Percentiles rank a stretch among this genome's conserved stretches.
These are phyloP conservation scores for Invenusta paracnida DNA, from an alignment of 2,888 invertebrate species.

Conservation along the genomic window DNA sequence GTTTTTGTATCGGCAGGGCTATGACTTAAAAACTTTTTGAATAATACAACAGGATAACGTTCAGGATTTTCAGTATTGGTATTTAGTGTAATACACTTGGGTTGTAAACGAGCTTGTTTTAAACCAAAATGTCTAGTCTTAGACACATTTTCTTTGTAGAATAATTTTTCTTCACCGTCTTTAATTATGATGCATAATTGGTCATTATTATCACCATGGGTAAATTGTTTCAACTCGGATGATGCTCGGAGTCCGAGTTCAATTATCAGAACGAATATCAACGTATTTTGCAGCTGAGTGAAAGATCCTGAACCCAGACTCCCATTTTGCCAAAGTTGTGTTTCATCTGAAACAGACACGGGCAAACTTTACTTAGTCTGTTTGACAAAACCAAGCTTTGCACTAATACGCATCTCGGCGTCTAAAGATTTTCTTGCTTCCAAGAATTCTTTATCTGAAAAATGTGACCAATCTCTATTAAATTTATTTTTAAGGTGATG, in stretches of 20 bases:
- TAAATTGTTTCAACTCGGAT: slow-evolving; percentile 7
- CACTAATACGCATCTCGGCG: slow-evolving; percentile 19
- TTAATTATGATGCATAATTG: slow-evolving; percentile 15
- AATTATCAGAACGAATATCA: slow-evolving; percentile 26
- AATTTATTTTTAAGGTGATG: too few species aligned
- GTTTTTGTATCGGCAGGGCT: too few species aligned
- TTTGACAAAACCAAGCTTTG: slow-evolving; percentile 25
- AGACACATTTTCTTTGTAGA: slow-evolving; percentile 3
- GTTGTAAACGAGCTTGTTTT: slow-evolving; percentile 8
- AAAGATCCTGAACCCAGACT: slow-evolving; percentile 7
- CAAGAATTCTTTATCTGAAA: slow-evolving; percentile 27
- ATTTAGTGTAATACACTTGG: slow-evolving; percentile 1
- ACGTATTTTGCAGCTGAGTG: slow-evolving; percentile 3
- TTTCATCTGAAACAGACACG: slow-evolving; percentile 3
- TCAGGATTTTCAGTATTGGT: slow-evolving; percentile 3
- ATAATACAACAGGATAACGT: not conserved
- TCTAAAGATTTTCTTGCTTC: slow-evolving; percentile 6
- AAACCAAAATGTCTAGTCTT: slow-evolving; percentile 16
- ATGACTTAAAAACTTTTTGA: not conserved
- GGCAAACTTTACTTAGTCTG: not conserved
- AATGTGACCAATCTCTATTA: slow-evolving; percentile 9
- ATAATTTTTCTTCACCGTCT: not conserved
- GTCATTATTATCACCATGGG: slow-evolving; percentile 4
- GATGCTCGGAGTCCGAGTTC: slow-evolving; percentile 26
- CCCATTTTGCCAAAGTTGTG: slow-evolving; percentile 18